These are phyloP conservation scores for Drosophila flavopinicola DNA, from an alignment of 2,888 invertebrate species.

Conservation along the genomic window DNA sequence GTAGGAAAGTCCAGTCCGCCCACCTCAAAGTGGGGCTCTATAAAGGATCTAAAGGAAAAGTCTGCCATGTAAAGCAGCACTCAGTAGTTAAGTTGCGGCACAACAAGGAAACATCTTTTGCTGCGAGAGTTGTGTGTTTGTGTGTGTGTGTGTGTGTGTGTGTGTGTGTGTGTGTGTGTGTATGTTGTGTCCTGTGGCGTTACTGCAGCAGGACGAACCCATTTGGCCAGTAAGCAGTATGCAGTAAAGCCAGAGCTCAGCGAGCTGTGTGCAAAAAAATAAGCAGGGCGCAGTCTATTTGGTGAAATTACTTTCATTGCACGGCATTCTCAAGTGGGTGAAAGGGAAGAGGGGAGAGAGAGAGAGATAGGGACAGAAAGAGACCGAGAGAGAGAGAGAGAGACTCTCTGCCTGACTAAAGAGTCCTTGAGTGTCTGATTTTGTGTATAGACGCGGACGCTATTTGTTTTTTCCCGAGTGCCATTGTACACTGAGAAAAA, in stretches of 20 bases:
- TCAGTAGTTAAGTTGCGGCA: neutral
- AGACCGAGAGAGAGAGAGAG: neutral
- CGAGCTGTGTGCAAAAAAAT: conserved; percentile 21
- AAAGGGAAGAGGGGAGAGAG: conserved; percentile 3
- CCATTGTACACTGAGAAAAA: neutral
- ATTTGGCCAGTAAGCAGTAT: conserved; percentile 8
- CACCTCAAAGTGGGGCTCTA: conserved; percentile 3
- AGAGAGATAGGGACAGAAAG: conserved; percentile 6
- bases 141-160: neutral
- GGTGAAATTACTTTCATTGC: conserved; percentile 79
- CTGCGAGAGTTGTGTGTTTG: conserved; percentile 6
- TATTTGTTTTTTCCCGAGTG: conserved; percentile 68
- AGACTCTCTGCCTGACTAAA: conserved; percentile 48
- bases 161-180: neutral
- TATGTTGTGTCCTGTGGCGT: conserved; percentile 16
- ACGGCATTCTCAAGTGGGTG: conserved; percentile 61
- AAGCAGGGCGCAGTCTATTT: conserved; percentile 67
- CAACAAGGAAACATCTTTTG: conserved; percentile 13
- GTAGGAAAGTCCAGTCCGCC: neutral
- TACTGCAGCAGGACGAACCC: conserved; percentile 8
- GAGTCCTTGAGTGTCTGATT: conserved; percentile 82
- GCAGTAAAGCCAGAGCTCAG: conserved; percentile 22
- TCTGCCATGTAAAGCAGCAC: too few species aligned
- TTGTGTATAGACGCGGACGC: conserved; percentile 78
- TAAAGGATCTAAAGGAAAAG: conserved; percentile 12